Percentiles rank a stretch among this genome's conserved stretches.
phyloP scores from a whole-genome alignment of 2,888 invertebrate genomes.

The Hecatera dysodea region DNA sequence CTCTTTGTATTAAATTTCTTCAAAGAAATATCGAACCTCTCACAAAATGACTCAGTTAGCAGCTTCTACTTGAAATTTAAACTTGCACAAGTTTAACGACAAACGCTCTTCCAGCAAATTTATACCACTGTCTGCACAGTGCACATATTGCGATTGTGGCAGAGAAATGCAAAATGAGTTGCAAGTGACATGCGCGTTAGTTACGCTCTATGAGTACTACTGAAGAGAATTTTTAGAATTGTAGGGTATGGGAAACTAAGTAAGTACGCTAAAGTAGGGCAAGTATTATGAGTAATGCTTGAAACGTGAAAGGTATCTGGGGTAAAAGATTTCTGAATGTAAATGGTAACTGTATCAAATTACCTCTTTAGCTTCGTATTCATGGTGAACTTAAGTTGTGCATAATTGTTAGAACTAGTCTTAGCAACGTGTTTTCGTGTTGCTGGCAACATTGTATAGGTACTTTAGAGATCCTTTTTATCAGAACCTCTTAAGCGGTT shows the following conservation, averaged over 20 bases:
- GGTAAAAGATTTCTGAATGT: slow-evolving; percentile 36
- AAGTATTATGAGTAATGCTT: slow-evolving; percentile 28
- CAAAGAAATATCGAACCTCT: no score
- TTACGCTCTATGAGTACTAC: slow-evolving; percentile 63
- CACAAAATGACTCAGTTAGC: not conserved
- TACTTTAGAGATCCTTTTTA: no score
- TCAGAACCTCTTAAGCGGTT: no score
- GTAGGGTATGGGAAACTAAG: slow-evolving; percentile 22
- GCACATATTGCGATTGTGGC: slow-evolving; percentile 69
- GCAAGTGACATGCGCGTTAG: slow-evolving; percentile 75
- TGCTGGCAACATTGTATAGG: no score
- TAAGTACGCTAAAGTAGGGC: slow-evolving; percentile 24
- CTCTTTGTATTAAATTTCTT: no score
- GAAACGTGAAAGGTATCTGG: slow-evolving; percentile 5
- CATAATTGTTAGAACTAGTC: no score
- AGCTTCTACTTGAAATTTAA: not conserved
- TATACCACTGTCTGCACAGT: slow-evolving; percentile 46
- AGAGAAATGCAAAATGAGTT: slow-evolving; percentile 80
- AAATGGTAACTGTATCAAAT: slow-evolving; percentile 24
- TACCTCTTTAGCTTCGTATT: slow-evolving; percentile 9
- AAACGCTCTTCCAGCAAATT: slow-evolving; percentile 40
- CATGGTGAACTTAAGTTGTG: not conserved
- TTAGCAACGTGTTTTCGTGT: not conserved
- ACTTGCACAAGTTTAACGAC: not conserved
- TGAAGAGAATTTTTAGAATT: slow-evolving; percentile 64